Base-by-base conservation (phyloP, 30 jellyfish, hydroid and myxozoan genomes). In the Sanderia malayensis region DNA sequence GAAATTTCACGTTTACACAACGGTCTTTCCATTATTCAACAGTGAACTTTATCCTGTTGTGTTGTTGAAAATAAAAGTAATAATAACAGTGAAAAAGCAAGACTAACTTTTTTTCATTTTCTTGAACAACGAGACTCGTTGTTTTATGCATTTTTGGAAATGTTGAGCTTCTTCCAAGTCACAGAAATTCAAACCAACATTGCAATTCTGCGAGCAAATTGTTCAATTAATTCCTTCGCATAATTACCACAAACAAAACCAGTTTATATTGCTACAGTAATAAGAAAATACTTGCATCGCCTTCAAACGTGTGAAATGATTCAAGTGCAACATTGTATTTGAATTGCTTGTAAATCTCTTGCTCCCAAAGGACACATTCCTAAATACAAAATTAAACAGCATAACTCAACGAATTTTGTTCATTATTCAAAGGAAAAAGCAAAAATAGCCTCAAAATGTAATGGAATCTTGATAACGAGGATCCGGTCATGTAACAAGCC, bases 141-240 rank as follows among this genome's bases (percentile, higher is more conserved):
- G 63, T 11, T 52, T 49, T 64, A 82, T 32, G 21, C 82, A 49
- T 10, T 71, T 61, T 27, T 34, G 29, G 63, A 82, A 82, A 63
- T 37, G 71, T 2, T 55, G 30, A 8, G 94, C 94, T 46, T 82
- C 94, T 9, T 82, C 94, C 1, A 34, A 13, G 60, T 82, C 94
- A 64, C 86, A 82, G 41, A 82, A 70, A 32, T 82, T 82, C 69
- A 82, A 55, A 30, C 86, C 94, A 61, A 73, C 81, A 15, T 44
- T 70, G 63, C 94, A 82, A 26, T 46, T 45, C 94, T 82, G 58
- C 26, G 28, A 64, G 47, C 19, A 49, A 46, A 0, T 25, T 62
- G 26, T 55, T 22, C 4, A 11, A 34, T 11, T 74, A 69, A 82
- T 67, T 61, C 60, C 93, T 24, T 69, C 79, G 23, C 79, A 41